phyloP scores from a whole-genome alignment of 2,113 vertebrate genomes.

The Eublepharis macularius region DNA sequence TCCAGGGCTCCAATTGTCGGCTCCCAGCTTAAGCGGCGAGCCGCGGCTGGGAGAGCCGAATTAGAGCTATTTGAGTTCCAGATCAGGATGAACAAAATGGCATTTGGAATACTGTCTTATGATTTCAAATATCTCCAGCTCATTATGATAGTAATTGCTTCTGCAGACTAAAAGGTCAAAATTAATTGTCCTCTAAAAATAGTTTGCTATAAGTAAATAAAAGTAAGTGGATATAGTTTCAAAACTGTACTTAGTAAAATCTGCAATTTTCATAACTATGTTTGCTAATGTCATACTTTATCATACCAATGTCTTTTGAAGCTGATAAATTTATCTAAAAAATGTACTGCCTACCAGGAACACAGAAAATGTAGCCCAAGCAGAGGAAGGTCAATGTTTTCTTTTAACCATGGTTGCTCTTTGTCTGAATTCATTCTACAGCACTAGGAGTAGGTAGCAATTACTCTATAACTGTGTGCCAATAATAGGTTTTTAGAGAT shows the following conservation, averaged over 20 bases:
- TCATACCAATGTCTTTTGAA: not conserved
- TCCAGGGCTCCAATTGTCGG: no score
- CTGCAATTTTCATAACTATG: slow-evolving; percentile 49
- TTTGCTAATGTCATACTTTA: not conserved
- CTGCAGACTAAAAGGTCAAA: slow-evolving; percentile 37
- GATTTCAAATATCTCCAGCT: slow-evolving; percentile 66
- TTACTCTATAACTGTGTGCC: not conserved
- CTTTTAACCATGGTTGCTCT: not conserved
- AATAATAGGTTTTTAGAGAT: not conserved
- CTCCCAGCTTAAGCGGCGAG: no score
- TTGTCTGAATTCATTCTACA: not conserved
- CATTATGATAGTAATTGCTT: slow-evolving; percentile 50
- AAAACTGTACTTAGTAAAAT: slow-evolving; percentile 38
- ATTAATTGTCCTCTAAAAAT: slow-evolving; percentile 43
- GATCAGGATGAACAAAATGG: slow-evolving; percentile 5
- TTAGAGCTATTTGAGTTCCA: not conserved
- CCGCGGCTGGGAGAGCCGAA: no score
- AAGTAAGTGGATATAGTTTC: slow-evolving; percentile 56
- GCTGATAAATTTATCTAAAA: slow-evolving; percentile 2
- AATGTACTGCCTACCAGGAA: not conserved
- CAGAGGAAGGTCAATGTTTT: not conserved
- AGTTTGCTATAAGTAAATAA: slow-evolving; percentile 42
- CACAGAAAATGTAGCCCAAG: not conserved
- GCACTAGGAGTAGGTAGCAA: not conserved
- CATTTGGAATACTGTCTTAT: slow-evolving; percentile 60